A percentile compares a stretch with the other conserved stretches of the same genome.
Evolutionary conservation across 2,888 invertebrate genomes (phyloP).

Genomic region (Temnothorax ravouxi): DNA sequence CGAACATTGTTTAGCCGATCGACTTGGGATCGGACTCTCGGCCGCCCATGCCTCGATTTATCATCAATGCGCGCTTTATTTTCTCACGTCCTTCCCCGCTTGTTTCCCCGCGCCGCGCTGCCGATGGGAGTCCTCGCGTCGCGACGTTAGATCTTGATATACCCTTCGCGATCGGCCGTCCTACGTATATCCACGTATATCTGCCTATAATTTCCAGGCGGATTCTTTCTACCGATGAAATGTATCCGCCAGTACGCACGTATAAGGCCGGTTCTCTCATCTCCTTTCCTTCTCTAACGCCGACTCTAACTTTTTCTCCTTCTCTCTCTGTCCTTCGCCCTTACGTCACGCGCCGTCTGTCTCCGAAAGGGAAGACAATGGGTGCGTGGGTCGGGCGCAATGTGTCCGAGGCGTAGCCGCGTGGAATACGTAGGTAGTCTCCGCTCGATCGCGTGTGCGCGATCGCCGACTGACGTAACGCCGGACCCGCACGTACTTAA

Average conservation of each 20-base stretch:
- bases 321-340: slow-evolving; percentile 58
- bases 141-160: slow-evolving; percentile 54
- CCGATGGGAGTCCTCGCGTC: slow-evolving; percentile 30
- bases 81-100: slow-evolving; percentile 47
- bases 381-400: slow-evolving; percentile 84
- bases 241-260: slow-evolving; percentile 70
- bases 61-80: slow-evolving; percentile 50
- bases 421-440: slow-evolving; percentile 74
- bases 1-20: slow-evolving; percentile 46
- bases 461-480: slow-evolving; percentile 74
- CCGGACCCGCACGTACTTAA: slow-evolving; percentile 77
- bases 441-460: slow-evolving; percentile 61
- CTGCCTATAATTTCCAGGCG: slow-evolving; percentile 74
- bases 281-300: background rate
- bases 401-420: slow-evolving; percentile 81
- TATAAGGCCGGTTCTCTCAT: slow-evolving; percentile 33
- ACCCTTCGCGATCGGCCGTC: slow-evolving; percentile 62
- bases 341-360: slow-evolving; percentile 72
- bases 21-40: background rate
- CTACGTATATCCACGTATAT: slow-evolving; percentile 73
- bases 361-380: slow-evolving; percentile 83
- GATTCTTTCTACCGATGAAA: slow-evolving; percentile 69
- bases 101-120: slow-evolving; percentile 3
- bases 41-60: slow-evolving; percentile 29
- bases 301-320: slow-evolving; percentile 44